These are phyloP conservation scores for Myrmecobius fasciatus DNA, from an alignment of 2,113 vertebrate species.

Conservation along the genomic window DNA sequence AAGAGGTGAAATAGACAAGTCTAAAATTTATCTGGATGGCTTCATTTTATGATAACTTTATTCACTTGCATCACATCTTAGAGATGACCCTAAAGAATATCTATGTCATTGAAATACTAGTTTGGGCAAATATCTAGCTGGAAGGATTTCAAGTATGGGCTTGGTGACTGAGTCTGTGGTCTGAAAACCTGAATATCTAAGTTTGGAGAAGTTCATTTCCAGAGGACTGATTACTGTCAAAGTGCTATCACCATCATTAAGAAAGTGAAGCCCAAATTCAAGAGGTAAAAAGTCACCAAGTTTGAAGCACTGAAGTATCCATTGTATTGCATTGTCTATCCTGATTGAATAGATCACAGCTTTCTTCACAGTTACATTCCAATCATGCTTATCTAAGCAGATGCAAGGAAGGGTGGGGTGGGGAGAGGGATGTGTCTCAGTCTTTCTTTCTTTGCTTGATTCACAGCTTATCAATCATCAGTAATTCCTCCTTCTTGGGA, in stretches of 20 bases:
- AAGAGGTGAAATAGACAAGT: background rate
- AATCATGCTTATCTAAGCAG: background rate
- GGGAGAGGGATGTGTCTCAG: background rate
- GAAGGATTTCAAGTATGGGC: background rate
- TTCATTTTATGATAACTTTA: background rate
- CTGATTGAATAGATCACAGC: background rate
- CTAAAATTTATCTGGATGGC: background rate
- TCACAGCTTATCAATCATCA: background rate
- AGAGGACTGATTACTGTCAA: background rate
- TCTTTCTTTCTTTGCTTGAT: background rate
- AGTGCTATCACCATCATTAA: background rate
- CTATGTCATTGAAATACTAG: background rate
- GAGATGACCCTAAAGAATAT: background rate
- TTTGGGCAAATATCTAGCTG: background rate
- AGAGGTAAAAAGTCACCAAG: background rate
- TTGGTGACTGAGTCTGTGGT: background rate
- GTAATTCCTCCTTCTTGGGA: background rate
- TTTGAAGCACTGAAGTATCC: background rate
- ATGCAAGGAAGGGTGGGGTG: background rate
- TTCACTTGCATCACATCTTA: background rate
- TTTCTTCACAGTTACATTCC: background rate
- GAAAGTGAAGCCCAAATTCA: background rate
- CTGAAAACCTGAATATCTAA: background rate
- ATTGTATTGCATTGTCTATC: background rate
- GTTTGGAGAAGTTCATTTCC: background rate